Percentiles rank a stretch among this genome's conserved stretches.
These are phyloP conservation scores for Clepsis dumicolana DNA, from an alignment of 2,888 invertebrate genomes.

Conservation along the genomic window DNA sequence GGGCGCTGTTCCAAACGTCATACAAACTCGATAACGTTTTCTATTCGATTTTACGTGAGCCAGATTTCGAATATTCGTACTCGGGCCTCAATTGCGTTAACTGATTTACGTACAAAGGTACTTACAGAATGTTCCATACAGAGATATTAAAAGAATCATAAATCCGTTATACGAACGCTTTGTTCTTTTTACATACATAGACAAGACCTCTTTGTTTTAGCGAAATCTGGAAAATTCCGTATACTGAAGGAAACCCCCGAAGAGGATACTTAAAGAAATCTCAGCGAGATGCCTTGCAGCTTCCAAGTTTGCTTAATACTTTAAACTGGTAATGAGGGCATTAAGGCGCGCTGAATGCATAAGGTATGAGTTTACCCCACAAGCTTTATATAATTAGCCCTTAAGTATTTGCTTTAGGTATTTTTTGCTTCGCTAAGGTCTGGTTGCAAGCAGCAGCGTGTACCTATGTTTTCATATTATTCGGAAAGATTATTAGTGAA, in stretches of 20 bases:
- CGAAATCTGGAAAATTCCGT: conserved; percentile 55
- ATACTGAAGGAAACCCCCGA: conserved; percentile 57
- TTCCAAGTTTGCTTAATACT: conserved; percentile 82
- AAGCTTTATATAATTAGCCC: conserved; percentile 72
- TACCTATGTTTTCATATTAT: no score
- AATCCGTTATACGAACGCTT: not conserved
- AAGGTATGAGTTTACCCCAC: conserved; percentile 74
- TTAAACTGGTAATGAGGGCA: conserved; percentile 85
- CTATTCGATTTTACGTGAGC: no score
- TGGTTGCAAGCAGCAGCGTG: not conserved
- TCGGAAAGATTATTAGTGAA: no score
- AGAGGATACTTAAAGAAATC: conserved; percentile 72
- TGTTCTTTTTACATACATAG: not conserved
- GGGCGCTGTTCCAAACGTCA: no score
- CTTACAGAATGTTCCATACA: no score
- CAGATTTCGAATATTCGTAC: no score
- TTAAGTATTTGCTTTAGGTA: conserved; percentile 36
- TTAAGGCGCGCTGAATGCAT: conserved; percentile 83
- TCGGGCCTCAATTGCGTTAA: no score
- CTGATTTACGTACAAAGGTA: no score
- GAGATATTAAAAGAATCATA: not conserved
- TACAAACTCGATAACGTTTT: no score
- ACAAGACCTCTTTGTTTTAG: conserved; percentile 43
- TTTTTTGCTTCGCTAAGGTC: not conserved
- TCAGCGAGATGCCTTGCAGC: conserved; percentile 68